Conservation (phyloP, 2,113 vertebrate species). For the Poeciliopsis occidentalis region DNA sequence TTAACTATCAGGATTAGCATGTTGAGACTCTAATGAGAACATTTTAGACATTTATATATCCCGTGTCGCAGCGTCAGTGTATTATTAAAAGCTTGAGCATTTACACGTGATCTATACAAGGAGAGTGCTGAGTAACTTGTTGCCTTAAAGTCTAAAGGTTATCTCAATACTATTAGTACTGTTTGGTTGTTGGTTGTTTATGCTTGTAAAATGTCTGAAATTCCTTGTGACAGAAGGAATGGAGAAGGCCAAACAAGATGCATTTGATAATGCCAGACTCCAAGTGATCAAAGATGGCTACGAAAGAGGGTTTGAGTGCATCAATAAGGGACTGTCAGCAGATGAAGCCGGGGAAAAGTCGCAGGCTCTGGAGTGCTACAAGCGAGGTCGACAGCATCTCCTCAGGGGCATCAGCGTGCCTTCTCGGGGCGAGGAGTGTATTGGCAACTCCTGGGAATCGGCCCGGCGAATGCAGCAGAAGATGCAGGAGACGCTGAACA, state of each 20-base stretch:
- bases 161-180: not conserved
- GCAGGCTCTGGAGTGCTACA: slow-evolving; percentile 85
- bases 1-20: not conserved
- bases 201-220: not conserved
- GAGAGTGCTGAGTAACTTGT: not conserved
- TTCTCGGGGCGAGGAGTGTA: slow-evolving; percentile 74
- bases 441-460: slow-evolving; percentile 85
- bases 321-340: slow-evolving; percentile 87
- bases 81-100: not conserved
- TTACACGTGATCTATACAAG: not conserved
- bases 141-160: not conserved
- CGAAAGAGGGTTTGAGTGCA: slow-evolving; percentile 86
- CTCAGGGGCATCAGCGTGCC: slow-evolving; percentile 85
- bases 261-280: slow-evolving; percentile 84
- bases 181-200: not conserved
- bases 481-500: slow-evolving; percentile 92
- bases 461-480: slow-evolving; percentile 93
- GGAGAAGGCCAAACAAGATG: slow-evolving; percentile 83
- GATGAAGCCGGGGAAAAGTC: slow-evolving; percentile 88
- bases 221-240: slow-evolving; percentile 72
- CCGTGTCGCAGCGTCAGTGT: not conserved
- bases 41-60: not conserved
- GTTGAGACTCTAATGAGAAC: slow-evolving; percentile 1
- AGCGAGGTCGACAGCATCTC: slow-evolving; percentile 87
- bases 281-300: slow-evolving; percentile 91